Base-by-base conservation (phyloP, 2,113 vertebrate species). In the Callochromis pleurospilus region DNA sequence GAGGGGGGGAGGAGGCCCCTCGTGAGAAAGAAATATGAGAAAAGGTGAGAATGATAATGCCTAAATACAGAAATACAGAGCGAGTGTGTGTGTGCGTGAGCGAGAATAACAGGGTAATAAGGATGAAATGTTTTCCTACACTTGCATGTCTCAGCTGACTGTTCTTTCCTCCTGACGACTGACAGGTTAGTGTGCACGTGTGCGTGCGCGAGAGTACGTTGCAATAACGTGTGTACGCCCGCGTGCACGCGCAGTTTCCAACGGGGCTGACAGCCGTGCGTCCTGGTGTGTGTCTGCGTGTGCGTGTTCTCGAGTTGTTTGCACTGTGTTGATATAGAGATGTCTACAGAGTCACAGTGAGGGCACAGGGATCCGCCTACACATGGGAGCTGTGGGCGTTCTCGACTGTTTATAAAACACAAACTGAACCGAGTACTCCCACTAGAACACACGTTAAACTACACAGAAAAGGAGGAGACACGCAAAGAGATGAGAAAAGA, bases 121-220 rank as follows among this genome's bases (percentile, higher is more conserved):
- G 92, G 90, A 91, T 87, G 91, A 92, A 92, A 92, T 95, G 93
- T 94, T 95, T 93, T 90, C 86, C 89, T 91, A 88, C 93, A 93
- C 94, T 87, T 92, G 86, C 54, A 86, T 77, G 88, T 95, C 95
- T 93, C 95, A 84, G 87, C 79, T 85, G 94, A 83, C 82, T 80
- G 62, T 84, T 92, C 80, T 91, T 94, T 80, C 89, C 91, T 92
- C 92, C 75, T 79, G 91, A 92, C 84, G 60, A 60, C 77, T 88
- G 79, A 87, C 88, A 94, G 89, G 88, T 94, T 88, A 29, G 70
- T 79, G 33, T 4, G 56, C 19, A 56, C 80, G 60, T 85, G 84
- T 51, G 45, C 0, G 5, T 53, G 80, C 9, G 9, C 0, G 60
- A 9, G 13, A 29, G 82, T 10, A 70, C 62, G 24, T 83, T 79